Percentiles rank a stretch among this genome's conserved stretches.
Evolutionary conservation across 2,113 vertebrate species (phyloP).

Genomic region (Uropsilus gracilis): DNA sequence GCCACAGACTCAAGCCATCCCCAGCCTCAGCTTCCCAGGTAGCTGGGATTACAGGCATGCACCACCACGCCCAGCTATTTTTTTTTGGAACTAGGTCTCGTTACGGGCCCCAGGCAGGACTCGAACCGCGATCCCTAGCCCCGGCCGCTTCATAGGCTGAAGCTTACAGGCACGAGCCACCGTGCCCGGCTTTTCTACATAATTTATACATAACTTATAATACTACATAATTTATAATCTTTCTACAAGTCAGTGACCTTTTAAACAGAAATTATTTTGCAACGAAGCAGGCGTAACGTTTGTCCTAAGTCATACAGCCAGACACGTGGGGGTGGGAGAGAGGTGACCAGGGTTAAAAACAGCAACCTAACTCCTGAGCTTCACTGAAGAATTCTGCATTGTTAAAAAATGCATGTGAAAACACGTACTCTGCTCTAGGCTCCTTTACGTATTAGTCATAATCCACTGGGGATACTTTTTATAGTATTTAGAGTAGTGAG

Average conservation of each 20-base stretch:
- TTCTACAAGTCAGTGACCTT: not conserved
- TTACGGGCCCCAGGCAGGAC: too few species aligned
- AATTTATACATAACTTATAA: too few species aligned
- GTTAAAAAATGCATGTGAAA: slow-evolving; percentile 13
- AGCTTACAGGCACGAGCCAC: too few species aligned
- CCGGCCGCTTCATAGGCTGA: too few species aligned
- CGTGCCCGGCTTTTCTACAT: too few species aligned
- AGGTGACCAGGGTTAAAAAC: slow-evolving; percentile 27
- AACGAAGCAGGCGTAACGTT: not conserved
- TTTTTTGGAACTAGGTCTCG: too few species aligned
- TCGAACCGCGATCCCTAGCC: too few species aligned
- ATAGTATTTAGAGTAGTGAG: not conserved
- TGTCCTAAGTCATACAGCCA: not conserved
- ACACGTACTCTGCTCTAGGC: not conserved
- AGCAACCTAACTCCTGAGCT: not conserved
- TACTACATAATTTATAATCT: not conserved
- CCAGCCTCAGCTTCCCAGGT: too few species aligned
- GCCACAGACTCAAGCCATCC: too few species aligned
- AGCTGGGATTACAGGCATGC: too few species aligned
- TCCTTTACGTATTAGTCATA: not conserved
- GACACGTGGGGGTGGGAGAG: not conserved
- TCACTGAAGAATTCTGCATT: not conserved
- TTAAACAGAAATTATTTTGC: not conserved
- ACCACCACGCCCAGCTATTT: too few species aligned
- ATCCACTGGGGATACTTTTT: not conserved